phyloP scores from a whole-genome alignment of 2,797 vertebrate genomes.

The Pangasius mekongensis region DNA sequence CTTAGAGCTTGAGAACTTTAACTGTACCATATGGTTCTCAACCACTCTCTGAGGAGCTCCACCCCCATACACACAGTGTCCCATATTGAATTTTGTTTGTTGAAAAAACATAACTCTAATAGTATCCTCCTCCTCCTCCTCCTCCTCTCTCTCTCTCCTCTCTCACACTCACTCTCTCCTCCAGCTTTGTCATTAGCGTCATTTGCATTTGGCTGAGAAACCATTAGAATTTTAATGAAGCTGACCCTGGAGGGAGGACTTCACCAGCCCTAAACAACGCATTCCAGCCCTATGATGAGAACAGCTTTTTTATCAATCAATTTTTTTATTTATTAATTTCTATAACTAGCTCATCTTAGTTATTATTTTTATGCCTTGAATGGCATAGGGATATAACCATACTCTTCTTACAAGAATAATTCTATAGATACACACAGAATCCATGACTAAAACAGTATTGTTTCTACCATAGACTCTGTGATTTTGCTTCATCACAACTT shows the following conservation, averaged over 20 bases:
- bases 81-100: constrained; percentile 40
- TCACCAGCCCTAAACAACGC: constrained; percentile 63
- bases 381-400: background rate
- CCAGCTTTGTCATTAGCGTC: constrained; percentile 76
- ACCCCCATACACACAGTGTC: constrained; percentile 45
- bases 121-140: background rate
- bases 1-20: constrained; percentile 55
- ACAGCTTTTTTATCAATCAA: constrained; percentile 33
- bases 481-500: constrained; percentile 30
- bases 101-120: constrained; percentile 49
- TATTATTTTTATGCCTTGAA: background rate
- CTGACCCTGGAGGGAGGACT: constrained; percentile 77
- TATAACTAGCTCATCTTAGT: constrained; percentile 6
- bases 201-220: constrained; percentile 83
- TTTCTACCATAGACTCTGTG: constrained; percentile 15
- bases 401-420: background rate
- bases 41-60: constrained; percentile 46
- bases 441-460: constrained; percentile 24
- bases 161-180: constrained; percentile 22
- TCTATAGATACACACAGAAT: background rate
- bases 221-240: constrained; percentile 85
- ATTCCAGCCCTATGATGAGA: constrained; percentile 62
- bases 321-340: constrained; percentile 1
- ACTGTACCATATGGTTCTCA: constrained; percentile 62
- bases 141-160: background rate